These are phyloP conservation scores for Taurulus bubalis DNA, from an alignment of 2,113 vertebrate genomes.

Conservation along the genomic window DNA sequence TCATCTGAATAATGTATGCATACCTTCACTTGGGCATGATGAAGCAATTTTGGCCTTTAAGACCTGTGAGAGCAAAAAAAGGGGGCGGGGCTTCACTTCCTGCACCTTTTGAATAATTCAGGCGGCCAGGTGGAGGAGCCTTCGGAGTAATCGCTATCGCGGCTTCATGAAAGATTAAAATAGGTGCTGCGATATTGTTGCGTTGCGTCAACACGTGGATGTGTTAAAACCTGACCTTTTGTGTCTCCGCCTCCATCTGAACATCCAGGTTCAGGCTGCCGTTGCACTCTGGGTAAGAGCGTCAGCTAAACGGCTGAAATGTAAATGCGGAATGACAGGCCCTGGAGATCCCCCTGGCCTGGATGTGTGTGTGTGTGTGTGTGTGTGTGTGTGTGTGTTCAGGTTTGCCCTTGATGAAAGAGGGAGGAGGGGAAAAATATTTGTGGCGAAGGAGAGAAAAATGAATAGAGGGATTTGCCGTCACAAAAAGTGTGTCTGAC, in stretches of 20 bases:
- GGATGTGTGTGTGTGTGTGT: slow-evolving; percentile 64
- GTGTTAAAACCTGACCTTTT: slow-evolving; percentile 29
- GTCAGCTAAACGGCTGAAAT: slow-evolving; percentile 72
- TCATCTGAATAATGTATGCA: slow-evolving; percentile 98
- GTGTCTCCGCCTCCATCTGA: slow-evolving; percentile 56
- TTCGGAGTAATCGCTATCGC: slow-evolving; percentile 76
- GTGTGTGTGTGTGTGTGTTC: slow-evolving; percentile 65
- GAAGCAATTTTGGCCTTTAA: slow-evolving; percentile 97
- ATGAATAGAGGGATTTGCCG: slow-evolving; percentile 75
- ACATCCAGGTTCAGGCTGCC: slow-evolving; percentile 53
- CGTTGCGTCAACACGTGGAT: slow-evolving; percentile 8
- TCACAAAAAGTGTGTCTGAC: slow-evolving; percentile 75
- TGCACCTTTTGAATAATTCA: slow-evolving; percentile 94
- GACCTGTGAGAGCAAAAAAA: slow-evolving; percentile 82
- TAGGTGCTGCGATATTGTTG: slow-evolving; percentile 9
- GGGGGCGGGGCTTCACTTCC: slow-evolving; percentile 84
- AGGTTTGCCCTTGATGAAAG: slow-evolving; percentile 77
- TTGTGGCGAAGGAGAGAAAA: slow-evolving; percentile 65
- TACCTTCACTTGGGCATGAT: slow-evolving; percentile 95
- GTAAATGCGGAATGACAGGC: slow-evolving; percentile 79
- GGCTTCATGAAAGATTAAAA: slow-evolving; percentile 55
- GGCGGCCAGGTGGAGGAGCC: slow-evolving; percentile 91
- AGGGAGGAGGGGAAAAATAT: slow-evolving; percentile 62
- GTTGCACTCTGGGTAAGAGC: slow-evolving; percentile 55
- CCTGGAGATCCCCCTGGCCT: slow-evolving; percentile 77